Percentiles rank a stretch among this genome's conserved stretches.
phyloP scores from a whole-genome alignment of 2,797 vertebrate species.

The Synaphobranchus kaupii region DNA sequence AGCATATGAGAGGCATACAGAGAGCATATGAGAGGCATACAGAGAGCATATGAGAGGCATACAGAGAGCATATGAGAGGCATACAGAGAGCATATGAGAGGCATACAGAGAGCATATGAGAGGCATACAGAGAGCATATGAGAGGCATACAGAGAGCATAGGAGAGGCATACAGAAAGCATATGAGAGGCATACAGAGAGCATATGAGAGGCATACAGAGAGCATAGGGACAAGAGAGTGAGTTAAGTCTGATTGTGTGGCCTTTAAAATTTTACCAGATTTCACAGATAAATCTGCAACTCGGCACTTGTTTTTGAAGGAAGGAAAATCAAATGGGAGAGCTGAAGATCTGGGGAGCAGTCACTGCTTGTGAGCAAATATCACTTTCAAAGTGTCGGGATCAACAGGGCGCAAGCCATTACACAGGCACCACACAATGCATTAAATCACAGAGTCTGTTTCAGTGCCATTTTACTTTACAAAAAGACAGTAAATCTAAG shows the following conservation, averaged over 20 bases:
- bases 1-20: too few species aligned
- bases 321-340: not conserved
- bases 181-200: too few species aligned
- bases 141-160: too few species aligned
- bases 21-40: too few species aligned
- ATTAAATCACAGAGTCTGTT: not conserved
- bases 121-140: too few species aligned
- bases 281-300: not conserved
- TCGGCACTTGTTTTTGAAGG: not conserved
- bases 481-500: not conserved
- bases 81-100: too few species aligned
- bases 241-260: not conserved
- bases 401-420: not conserved
- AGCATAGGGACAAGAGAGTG: not conserved
- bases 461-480: not conserved
- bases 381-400: not conserved
- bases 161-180: too few species aligned
- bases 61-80: too few species aligned
- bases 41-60: too few species aligned
- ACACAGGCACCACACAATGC: not conserved
- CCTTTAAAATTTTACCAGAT: not conserved
- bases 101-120: too few species aligned
- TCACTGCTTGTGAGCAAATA: not conserved
- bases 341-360: not conserved
- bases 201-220: slow-evolving; percentile 3